phyloP scores from a whole-genome alignment of 35 echinoderm and acorn worm genomes.

The Eucidaris tribuloides region DNA sequence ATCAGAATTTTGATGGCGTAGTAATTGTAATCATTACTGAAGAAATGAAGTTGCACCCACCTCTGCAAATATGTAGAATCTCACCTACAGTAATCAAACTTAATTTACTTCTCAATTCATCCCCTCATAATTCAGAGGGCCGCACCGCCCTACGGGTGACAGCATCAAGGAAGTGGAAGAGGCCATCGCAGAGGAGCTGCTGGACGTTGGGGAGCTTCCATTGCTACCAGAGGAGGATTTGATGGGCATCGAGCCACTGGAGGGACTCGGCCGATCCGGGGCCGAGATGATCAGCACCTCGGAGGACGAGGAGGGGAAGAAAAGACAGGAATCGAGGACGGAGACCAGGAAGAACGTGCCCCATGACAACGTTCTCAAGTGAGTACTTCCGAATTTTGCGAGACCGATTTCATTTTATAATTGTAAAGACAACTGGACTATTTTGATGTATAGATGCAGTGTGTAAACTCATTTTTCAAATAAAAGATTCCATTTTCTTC shows the following conservation, averaged over 20 bases:
- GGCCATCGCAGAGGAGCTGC: constrained; percentile 12
- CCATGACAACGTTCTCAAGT: background rate
- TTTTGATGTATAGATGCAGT: too few relatives aligned
- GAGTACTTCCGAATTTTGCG: too few relatives aligned
- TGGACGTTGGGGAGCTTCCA: constrained; percentile 14
- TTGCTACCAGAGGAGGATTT: constrained; percentile 25
- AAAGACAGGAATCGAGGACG: background rate
- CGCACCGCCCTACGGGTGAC: background rate
- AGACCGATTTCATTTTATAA: too few relatives aligned
- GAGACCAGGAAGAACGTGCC: background rate
- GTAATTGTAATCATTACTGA: too few relatives aligned
- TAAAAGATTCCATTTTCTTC: too few relatives aligned
- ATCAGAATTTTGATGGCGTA: too few relatives aligned
- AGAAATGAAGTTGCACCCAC: too few relatives aligned
- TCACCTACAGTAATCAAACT: background rate
- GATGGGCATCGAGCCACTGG: background rate
- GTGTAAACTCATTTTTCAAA: too few relatives aligned
- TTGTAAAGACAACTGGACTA: too few relatives aligned
- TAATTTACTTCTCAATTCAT: background rate
- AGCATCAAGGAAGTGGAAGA: constrained; percentile 26
- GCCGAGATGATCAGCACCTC: constrained; percentile 5
- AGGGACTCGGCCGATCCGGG: background rate
- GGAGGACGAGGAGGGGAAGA: constrained; percentile 8
- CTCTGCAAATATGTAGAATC: too few relatives aligned
- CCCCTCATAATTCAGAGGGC: background rate